phyloP scores from a whole-genome alignment of 2,797 vertebrate species.

The Onychomys arenicola region DNA sequence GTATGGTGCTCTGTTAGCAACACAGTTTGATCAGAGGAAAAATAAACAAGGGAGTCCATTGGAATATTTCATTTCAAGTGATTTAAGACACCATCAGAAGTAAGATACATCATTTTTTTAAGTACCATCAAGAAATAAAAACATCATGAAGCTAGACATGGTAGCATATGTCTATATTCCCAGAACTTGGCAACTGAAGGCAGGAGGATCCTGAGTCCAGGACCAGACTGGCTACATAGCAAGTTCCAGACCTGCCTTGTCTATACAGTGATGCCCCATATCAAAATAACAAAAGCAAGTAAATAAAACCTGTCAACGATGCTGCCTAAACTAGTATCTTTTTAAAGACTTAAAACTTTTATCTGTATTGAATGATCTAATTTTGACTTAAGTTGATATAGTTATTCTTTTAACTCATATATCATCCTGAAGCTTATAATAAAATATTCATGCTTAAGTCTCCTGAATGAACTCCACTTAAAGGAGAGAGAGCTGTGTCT shows the following conservation, averaged over 20 bases:
- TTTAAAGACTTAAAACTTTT: constrained; percentile 30
- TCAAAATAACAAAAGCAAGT: background rate
- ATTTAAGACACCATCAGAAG: background rate
- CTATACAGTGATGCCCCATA: background rate
- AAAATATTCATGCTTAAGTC: background rate
- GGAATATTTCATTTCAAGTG: background rate
- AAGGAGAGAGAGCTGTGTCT: background rate
- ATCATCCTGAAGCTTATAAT: background rate
- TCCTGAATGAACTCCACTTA: constrained; percentile 7
- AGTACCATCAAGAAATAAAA: background rate
- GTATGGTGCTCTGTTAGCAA: background rate
- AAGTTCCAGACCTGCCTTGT: background rate
- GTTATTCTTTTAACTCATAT: background rate
- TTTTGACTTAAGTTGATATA: background rate
- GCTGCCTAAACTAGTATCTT: background rate
- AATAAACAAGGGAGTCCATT: too few species aligned
- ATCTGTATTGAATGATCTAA: constrained; percentile 5
- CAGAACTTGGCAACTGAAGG: background rate
- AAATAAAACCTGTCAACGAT: constrained; percentile 23
- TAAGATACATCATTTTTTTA: background rate
- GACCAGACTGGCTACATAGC: background rate
- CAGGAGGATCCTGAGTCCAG: background rate
- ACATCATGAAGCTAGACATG: background rate
- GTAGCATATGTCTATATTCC: background rate
- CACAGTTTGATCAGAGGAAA: background rate